Conservation (phyloP, 2,113 vertebrate species). For the Blennius ocellaris region DNA sequence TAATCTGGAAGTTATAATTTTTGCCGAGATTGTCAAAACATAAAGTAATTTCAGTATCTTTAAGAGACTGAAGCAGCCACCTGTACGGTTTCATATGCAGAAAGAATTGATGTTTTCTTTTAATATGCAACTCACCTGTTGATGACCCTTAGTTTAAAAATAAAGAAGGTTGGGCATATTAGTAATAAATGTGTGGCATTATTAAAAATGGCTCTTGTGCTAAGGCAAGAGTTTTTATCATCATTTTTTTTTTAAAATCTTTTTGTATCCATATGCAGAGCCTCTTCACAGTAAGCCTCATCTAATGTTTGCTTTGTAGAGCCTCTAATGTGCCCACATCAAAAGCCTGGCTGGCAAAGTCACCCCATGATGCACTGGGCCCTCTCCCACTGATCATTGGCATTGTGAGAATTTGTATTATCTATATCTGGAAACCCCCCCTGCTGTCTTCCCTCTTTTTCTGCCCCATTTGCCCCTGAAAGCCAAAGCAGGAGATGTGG, state of each 20-base stretch:
- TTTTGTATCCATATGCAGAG: conserved; percentile 16
- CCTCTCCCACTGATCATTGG: conserved; percentile 70
- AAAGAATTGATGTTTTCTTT: background rate
- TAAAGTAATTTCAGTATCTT: background rate
- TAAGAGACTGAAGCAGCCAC: background rate
- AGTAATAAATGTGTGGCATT: background rate
- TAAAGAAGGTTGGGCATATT: background rate
- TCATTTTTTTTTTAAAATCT: conserved; percentile 28
- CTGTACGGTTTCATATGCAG: background rate
- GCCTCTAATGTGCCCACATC: conserved; percentile 68
- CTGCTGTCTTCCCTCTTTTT: conserved; percentile 43
- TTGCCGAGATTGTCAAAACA: background rate
- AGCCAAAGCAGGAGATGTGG: conserved; percentile 47
- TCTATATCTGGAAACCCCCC: conserved; percentile 59
- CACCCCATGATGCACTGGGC: conserved; percentile 65
- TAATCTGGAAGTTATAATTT: too few species aligned
- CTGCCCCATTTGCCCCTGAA: conserved; percentile 65
- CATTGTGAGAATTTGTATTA: conserved; percentile 72
- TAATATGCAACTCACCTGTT: background rate
- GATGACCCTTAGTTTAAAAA: conserved; percentile 7
- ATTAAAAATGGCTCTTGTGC: conserved; percentile 5
- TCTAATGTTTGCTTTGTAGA: conserved; percentile 60
- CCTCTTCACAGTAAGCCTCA: conserved; percentile 31
- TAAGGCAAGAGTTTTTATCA: conserved; percentile 34
- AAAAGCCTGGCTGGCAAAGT: conserved; percentile 70